Base-by-base conservation (phyloP, 2,113 vertebrate genomes). In the Prunella fulvescens region DNA sequence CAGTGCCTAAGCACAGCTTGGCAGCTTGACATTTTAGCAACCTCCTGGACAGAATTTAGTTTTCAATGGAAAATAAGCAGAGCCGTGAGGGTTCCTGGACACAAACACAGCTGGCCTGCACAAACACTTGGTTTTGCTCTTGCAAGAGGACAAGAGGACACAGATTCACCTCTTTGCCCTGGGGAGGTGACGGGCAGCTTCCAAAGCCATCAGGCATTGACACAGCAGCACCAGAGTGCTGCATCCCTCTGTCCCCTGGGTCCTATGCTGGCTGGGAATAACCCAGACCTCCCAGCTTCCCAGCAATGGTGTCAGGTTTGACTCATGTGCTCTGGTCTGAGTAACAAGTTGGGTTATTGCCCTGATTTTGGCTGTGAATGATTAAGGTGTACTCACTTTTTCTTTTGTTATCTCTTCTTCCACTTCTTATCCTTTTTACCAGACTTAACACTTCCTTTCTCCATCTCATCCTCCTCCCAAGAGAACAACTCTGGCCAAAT, bases 1-100 rank as follows among this genome's bases (percentile, higher is more conserved):
- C 31, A 39, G 39, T n/a, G 28, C 8, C 58, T 42, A 50, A 51
- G 66, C n/a, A 37, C 9, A 0, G 0, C n/a, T 80, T 69, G 0
- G 0, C 26, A 51, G 44, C 53, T 72, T 72, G 48, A 35, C 4
- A 1, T 67, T 71, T 76, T 3, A 7, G 45, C 92, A 89, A 37
- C 9, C 22, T 39, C 9, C 6, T 4, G 10, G 20, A 7, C 12
- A 61, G 29, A 37, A 50, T 80, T 79, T 44, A 29, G 5, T 39
- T 76, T 86, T 54, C 62, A 29, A 1, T 80, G 50, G 26, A 37
- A 39, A 18, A 44, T 29, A 48, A 66, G 37, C 44, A 67, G 40
- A 77, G n/a, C 13, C 2, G 1, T 31, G 37, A 51, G 7, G 33
- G 14, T 12, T 77, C 31, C 24, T 18, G 11, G 13, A 33, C 45